Base-by-base conservation (phyloP, 2,113 vertebrate genomes). In the Martes martes region DNA sequence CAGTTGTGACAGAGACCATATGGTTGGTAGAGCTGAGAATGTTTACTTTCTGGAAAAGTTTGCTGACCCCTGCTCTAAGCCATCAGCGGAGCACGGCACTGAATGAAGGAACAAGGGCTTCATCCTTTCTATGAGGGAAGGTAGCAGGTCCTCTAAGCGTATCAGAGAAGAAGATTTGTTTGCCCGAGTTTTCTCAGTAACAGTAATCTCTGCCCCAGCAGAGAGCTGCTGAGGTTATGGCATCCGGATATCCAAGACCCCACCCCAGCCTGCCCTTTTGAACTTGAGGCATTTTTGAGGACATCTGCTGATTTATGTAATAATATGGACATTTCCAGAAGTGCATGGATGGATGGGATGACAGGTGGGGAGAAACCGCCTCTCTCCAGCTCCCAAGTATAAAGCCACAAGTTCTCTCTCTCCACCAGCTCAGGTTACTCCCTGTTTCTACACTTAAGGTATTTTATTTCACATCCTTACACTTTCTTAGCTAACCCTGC, bases 41-140 rank as follows among this genome's bases (percentile, higher is more conserved):
- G 4, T 23, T 36, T 55, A 7, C 45, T 39, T 4, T 16, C 1
- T 11, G 21, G 87, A 31, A 24, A 45, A 10, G 14, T 65, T 71
- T 74, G 50, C 33, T 2, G 1, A 55, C 21, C 7, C 28, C 31
- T 57, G 24, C 42, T 42, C 8, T 42, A 1, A 45, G 19, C 57
- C 18, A 0, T 39, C 50, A 4, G 1, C 42, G 23, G 65, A 57
- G 23, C 67, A 0, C 9, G 2, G 1, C 6, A 36, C 73, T 15
- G 47, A n/a, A 4, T 11, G 24, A 65, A 26, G 2, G 26, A 78
- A 39, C 11, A 0, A 14, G 2, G 28, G 42, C 6, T 71, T 28
- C 42, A 28, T 33, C 69, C 21, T 42, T 69, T n/a, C n/a, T 15
- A 0, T n/a, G 47, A 63, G 42, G 45, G 8, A 14, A 81, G 24